Conservation (phyloP, 2,113 vertebrate species). For the Oxygymnocypris stewartii region DNA sequence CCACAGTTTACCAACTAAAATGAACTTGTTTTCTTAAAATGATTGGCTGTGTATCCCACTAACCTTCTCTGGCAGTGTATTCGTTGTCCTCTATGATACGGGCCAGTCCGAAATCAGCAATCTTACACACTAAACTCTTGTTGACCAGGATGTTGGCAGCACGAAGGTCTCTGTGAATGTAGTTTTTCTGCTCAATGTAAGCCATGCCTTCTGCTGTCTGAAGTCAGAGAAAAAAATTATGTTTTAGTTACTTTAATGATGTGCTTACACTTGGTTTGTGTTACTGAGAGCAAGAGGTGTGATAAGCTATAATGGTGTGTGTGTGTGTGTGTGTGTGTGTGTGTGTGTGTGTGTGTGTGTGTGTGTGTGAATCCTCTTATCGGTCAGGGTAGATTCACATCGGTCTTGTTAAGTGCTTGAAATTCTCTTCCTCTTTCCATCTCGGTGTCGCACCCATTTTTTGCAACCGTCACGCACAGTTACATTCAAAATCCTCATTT, state of each 20-base stretch:
- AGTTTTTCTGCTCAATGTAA: slow-evolving; percentile 93
- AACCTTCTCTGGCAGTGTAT: slow-evolving; percentile 95
- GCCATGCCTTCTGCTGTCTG: slow-evolving; percentile 89
- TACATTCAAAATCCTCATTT: background rate
- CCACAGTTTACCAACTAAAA: background rate
- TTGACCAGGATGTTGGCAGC: slow-evolving; percentile 95
- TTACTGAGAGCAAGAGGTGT: background rate
- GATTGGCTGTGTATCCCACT: background rate
- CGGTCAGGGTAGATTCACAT: slow-evolving; percentile 32
- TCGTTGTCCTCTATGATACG: slow-evolving; percentile 92
- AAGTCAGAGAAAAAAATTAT: background rate
- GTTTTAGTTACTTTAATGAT: background rate
- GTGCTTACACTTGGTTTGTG: no score
- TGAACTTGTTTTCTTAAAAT: background rate
- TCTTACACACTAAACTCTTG: slow-evolving; percentile 87
- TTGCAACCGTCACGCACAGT: background rate
- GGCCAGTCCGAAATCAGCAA: slow-evolving; percentile 94
- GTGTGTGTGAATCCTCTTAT: slow-evolving; percentile 14
- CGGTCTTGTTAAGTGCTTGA: slow-evolving; percentile 29
- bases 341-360: background rate
- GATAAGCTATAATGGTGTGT: background rate
- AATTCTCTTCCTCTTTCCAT: slow-evolving; percentile 44
- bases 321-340: no score
- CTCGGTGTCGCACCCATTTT: slow-evolving; percentile 1
- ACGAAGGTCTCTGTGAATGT: slow-evolving; percentile 94